Base-by-base conservation (phyloP, 1,140 invertebrate genomes). In the Drosophila pseudoobscura region DNA sequence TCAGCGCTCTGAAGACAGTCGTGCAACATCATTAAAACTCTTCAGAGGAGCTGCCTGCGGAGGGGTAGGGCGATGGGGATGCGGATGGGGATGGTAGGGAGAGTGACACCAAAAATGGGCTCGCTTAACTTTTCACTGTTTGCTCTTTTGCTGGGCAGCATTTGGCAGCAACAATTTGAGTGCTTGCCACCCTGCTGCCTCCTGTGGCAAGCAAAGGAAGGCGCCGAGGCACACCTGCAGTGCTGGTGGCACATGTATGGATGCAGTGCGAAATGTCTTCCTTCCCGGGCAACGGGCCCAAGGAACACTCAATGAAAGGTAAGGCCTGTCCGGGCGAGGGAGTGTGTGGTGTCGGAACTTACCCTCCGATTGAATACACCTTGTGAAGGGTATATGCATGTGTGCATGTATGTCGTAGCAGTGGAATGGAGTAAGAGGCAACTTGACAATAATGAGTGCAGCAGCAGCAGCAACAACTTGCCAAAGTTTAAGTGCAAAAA, bases 11-110 rank as follows among this genome's bases (percentile, higher is more conserved):
- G 70, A 71, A 80, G 76, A 80, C 72, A 60, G 72, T 63, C 29
- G 55, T 56, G 78, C 62, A 85, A 70, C 80, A 77, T 85, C 76
- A 80, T 85, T 85, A 85, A 80, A 85, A 79, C 72, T 79, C 80
- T 65, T 66, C 26, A 41, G 13, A 22, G 11, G 61, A 49, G 72
- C 65, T 8, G 29, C 8, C 29, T 8, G 29, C 2, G 29, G 8
- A 8, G 7, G 29, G 29, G 7, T 8, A 8, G 0, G 31, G 8
- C 0, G 24, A n/a, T 15, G 49, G 47, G 61, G 41, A 56, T 41
- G 51, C 39, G 29, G 35, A 47, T 52, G 29, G 11, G 8, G 35
- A 5, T 24, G 24, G 24, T 26, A 26, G 24, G 5, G 5, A 26
- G 24, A 26, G 22, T 69, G 60, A 46, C 75, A 59, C 57, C 80